Evolutionary conservation across 2,113 vertebrate species (phyloP), one percentile per base, ranked within the genome.

Genomic region (Chaetodon auriga): DNA sequence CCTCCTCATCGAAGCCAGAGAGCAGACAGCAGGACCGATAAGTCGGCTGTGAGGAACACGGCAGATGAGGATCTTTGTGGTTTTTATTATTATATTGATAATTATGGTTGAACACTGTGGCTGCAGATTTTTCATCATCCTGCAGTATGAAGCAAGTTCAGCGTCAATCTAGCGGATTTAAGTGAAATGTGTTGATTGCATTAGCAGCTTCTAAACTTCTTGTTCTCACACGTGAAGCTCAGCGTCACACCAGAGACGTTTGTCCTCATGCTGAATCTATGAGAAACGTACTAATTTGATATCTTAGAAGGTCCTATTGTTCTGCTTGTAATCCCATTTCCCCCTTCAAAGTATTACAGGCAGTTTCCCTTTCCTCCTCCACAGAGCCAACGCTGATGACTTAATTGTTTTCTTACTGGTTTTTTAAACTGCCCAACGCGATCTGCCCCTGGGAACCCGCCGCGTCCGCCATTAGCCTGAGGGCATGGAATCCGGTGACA

Each of bases 361-460:
- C 61, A 46, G 80, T 91, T 92, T 91, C 89, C 88, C 60, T 83
- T 90, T 91, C 88, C 86, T 90, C 61, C 77, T 73, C 38, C 72
- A 23, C 62, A 58, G 61, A 49, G 41, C 53, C 36, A 10, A 70
- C 51, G 62, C 78, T 82, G 75, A 81, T 89, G 88, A 90, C 84
- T 89, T 93, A 71, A 92, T 92, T 92, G 90, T 90, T 92, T 92
- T 93, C 77, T 78, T 61, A 73, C 76, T 75, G 74, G 71, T 81
- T 83, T 81, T 83, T 69, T 45, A 45, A 79, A 87, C 70, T 86
- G 82, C 66, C 81, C 60, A 21, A 54, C 86, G 58, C 65, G 43
- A 61, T 82, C 57, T 57, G 78, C 78, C 89, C 88, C 76, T 91
- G 92, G 89, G 92, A 93, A 91, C 86, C 80, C 15, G 36, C 41